phyloP scores from a whole-genome alignment of 1,140 invertebrate genomes.

The Drosophila tropicalis region DNA sequence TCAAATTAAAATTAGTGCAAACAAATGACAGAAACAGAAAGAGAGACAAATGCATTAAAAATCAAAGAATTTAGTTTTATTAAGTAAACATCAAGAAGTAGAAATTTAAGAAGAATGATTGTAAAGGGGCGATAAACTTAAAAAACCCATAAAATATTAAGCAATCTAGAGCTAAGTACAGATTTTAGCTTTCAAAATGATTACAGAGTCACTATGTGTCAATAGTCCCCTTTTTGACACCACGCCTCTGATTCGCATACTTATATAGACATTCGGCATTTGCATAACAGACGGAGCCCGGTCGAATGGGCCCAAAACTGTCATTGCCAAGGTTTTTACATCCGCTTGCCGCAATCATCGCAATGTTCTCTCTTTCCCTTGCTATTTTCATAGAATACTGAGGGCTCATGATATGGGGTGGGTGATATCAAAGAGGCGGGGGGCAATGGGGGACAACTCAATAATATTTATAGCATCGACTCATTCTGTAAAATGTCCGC shows the following conservation, averaged over 20 bases:
- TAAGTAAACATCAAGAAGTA: too few relatives aligned
- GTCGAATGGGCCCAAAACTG: conserved; percentile 58
- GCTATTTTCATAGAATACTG: conserved; percentile 23
- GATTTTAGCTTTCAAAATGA: too few relatives aligned
- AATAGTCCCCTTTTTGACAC: too few relatives aligned
- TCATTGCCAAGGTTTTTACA: conserved; percentile 79
- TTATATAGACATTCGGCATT: conserved; percentile 53
- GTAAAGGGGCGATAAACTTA: too few relatives aligned
- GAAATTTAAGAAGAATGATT: too few relatives aligned
- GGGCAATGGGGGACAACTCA: conserved; percentile 44
- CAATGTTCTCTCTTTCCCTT: conserved; percentile 24
- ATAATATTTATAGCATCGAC: conserved; percentile 78
- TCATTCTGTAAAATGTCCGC: conserved; percentile 71
- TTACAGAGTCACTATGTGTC: too few relatives aligned
- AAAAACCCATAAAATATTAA: too few relatives aligned
- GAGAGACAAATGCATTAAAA: background rate
- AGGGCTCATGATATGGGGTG: conserved; percentile 22
- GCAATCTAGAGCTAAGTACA: too few relatives aligned
- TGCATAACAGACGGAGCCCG: conserved; percentile 69
- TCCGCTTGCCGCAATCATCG: conserved; percentile 79
- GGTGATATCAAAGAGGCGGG: background rate
- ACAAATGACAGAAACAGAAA: too few relatives aligned
- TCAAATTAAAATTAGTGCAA: background rate
- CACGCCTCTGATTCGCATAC: conserved; percentile 9
- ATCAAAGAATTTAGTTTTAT: too few relatives aligned